These are phyloP conservation scores for Piaya cayana DNA, from an alignment of 2,113 vertebrate genomes.

Conservation along the genomic window DNA sequence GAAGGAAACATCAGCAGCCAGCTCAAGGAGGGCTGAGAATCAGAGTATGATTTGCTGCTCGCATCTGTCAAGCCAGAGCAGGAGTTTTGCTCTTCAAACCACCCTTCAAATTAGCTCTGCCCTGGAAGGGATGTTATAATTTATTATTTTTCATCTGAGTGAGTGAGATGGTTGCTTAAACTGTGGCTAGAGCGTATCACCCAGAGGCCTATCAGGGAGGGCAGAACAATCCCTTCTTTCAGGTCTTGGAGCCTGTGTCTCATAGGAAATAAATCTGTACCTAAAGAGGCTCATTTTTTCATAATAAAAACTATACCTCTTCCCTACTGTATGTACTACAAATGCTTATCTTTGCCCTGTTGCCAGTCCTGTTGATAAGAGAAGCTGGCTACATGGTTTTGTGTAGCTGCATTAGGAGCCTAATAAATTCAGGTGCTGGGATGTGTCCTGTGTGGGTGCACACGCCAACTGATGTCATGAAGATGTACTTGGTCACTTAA, in stretches of 20 bases:
- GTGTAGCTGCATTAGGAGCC: not conserved
- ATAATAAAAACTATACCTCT: not conserved
- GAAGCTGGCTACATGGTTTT: not conserved
- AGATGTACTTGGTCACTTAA: rapidly evolving
- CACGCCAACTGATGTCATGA: rapidly evolving
- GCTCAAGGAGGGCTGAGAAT: not conserved
- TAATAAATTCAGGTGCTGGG: not conserved
- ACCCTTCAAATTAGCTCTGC: not conserved
- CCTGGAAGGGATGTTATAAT: not conserved
- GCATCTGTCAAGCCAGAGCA: not conserved
- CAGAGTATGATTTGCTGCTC: not conserved
- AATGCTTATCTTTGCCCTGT: not conserved
- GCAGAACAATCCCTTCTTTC: not conserved
- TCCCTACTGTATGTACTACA: not conserved
- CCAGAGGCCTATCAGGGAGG: not conserved
- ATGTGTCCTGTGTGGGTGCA: too few species aligned
- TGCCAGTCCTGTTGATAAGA: not conserved
- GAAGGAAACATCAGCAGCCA: not conserved
- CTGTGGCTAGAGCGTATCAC: not conserved
- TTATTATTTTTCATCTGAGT: not conserved
- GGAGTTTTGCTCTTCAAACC: not conserved
- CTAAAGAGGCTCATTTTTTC: not conserved
- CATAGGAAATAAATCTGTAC: not conserved
- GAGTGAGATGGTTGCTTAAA: not conserved
- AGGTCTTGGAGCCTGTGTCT: not conserved